A percentile compares a stretch with the other conserved stretches of the same genome.
These are phyloP conservation scores for Poeciliopsis occidentalis DNA, from an alignment of 2,113 vertebrate species.

Conservation along the genomic window DNA sequence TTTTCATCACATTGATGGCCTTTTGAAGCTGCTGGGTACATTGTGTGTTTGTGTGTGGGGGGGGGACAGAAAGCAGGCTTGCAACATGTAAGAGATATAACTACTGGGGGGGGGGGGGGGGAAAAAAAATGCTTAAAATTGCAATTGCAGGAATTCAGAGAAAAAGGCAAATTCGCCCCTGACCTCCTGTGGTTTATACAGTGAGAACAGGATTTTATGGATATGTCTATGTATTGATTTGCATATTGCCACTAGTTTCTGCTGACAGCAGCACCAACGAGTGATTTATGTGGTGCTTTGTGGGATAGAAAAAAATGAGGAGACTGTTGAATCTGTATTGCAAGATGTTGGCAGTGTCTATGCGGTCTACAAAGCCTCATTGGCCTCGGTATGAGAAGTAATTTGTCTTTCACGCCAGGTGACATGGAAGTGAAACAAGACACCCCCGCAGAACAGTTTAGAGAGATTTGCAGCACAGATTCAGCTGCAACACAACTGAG, in stretches of 20 bases:
- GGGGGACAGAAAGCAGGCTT: constrained; percentile 1
- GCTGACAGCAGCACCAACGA: constrained; percentile 41
- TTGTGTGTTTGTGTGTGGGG: constrained; percentile 14
- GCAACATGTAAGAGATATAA: not conserved
- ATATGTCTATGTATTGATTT: constrained; percentile 50
- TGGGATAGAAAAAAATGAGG: constrained; percentile 35
- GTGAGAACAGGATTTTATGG: constrained; percentile 23
- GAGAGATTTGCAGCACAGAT: not conserved
- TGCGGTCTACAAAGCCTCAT: constrained; percentile 44
- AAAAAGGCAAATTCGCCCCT: not conserved
- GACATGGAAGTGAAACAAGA: constrained; percentile 11
- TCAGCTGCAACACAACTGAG: not conserved
- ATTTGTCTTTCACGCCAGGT: constrained; percentile 44
- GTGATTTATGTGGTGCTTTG: constrained; percentile 60
- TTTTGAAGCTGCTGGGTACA: constrained; percentile 35
- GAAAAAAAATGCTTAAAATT: constrained; percentile 19
- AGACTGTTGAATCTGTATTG: constrained; percentile 26
- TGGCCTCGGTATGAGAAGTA: constrained; percentile 26
- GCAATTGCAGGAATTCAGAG: not conserved
- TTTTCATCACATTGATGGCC: constrained; percentile 68
- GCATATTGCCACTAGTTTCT: constrained; percentile 33
- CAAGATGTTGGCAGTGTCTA: constrained; percentile 19
- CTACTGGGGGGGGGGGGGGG: not conserved
- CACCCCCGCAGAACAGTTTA: not conserved
- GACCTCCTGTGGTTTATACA: not conserved